These are phyloP conservation scores for Mormyrops boulengeri DNA, from an alignment of 2,797 vertebrate species.

Conservation along the genomic window DNA sequence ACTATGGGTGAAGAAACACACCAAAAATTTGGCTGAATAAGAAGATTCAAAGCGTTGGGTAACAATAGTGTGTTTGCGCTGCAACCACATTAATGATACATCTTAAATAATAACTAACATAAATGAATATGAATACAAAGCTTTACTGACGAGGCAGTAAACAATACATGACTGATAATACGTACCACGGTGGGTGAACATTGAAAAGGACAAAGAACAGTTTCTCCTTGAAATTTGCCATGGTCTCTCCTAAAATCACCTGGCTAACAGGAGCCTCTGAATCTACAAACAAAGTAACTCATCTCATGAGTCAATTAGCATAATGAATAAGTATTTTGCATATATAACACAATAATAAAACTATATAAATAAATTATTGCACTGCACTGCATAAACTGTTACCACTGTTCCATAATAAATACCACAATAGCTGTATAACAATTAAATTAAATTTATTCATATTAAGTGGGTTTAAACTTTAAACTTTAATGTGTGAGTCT, in stretches of 20 bases:
- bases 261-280: neutral
- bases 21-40: neutral
- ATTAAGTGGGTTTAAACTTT: neutral
- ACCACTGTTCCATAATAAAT: neutral
- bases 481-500: neutral
- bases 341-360: neutral
- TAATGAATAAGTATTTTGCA: neutral
- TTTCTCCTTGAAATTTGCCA: neutral
- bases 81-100: neutral
- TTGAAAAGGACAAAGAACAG: neutral
- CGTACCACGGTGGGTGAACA: neutral
- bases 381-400: neutral
- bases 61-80: neutral
- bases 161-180: neutral
- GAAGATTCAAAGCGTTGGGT: neutral
- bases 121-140: neutral
- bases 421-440: neutral
- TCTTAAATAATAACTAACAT: neutral
- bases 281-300: neutral
- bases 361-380: neutral
- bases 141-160: neutral
- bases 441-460: neutral
- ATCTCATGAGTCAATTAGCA: neutral
- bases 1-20: neutral
- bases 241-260: neutral